Conservation (phyloP, 2,113 vertebrate genomes). For the Gobiocypris rarus region DNA sequence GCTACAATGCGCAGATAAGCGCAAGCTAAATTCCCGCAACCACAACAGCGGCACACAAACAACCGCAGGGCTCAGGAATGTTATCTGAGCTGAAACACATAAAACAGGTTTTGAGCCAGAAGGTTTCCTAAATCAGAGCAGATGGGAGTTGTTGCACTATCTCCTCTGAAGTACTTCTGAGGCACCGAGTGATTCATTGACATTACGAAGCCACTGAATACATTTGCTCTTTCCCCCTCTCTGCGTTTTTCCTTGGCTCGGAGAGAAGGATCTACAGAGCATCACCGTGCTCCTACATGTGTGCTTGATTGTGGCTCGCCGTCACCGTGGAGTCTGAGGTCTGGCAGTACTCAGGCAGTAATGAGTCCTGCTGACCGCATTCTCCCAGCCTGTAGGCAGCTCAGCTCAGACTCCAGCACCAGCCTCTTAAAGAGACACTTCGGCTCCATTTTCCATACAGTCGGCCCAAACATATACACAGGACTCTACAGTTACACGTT, state of each 20-base stretch:
- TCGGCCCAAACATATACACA: background rate
- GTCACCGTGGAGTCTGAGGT: constrained; percentile 69
- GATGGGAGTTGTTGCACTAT: constrained; percentile 20
- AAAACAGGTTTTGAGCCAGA: constrained; percentile 18
- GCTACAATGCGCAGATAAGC: constrained; percentile 13
- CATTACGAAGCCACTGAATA: constrained; percentile 27
- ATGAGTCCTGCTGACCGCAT: constrained; percentile 59
- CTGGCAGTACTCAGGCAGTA: constrained; percentile 63
- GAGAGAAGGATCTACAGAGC: constrained; percentile 40
- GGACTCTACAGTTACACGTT: background rate
- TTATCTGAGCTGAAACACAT: constrained; percentile 32
- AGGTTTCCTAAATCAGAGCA: constrained; percentile 50
- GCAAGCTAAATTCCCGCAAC: constrained; percentile 14
- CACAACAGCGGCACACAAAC: constrained; percentile 32
- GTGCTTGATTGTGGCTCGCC: constrained; percentile 61
- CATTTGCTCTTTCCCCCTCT: constrained; percentile 42
- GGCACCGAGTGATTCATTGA: constrained; percentile 44
- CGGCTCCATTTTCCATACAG: constrained; percentile 9
- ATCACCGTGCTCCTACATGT: constrained; percentile 61
- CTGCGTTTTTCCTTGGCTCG: background rate
- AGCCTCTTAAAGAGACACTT: constrained; percentile 56
- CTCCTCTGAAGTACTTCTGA: constrained; percentile 31
- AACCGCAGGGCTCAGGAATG: constrained; percentile 12
- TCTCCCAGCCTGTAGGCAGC: constrained; percentile 59
- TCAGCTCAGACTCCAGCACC: constrained; percentile 8